Evolutionary conservation across 2,797 vertebrate genomes (phyloP).

Genomic region (Apodemus agrarius): DNA sequence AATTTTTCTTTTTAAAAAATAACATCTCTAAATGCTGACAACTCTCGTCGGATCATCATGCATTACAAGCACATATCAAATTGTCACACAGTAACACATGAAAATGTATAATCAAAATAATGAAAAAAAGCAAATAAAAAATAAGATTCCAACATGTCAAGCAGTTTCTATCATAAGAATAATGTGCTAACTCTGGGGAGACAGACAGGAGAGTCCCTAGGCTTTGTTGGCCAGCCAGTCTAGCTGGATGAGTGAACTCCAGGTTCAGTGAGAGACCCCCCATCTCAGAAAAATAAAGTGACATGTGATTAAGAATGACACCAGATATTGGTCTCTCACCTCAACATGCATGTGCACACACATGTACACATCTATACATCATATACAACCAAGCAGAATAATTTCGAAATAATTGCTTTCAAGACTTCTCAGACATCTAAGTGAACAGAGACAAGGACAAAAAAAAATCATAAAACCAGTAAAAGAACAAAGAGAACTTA

Average conservation of each 20-base stretch:
- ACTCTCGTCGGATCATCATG: neutral
- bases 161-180: slow-evolving; percentile 10
- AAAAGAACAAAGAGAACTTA: neutral
- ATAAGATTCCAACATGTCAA: neutral
- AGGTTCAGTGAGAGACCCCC: neutral
- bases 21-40: neutral
- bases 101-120: neutral
- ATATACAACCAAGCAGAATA: neutral
- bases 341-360: neutral
- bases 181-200: neutral
- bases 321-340: neutral
- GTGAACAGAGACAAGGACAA: neutral
- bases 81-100: neutral
- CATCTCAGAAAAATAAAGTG: neutral
- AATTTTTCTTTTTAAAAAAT: slow-evolving; percentile 44
- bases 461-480: neutral
- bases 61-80: neutral
- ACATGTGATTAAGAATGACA: neutral
- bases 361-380: neutral
- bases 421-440: neutral
- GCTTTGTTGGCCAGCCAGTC: neutral
- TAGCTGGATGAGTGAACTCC: neutral
- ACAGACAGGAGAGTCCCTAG: neutral
- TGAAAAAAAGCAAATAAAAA: neutral
- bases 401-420: neutral